Base-by-base conservation (phyloP, 1,140 invertebrate species). In the Cylas formicarius region DNA sequence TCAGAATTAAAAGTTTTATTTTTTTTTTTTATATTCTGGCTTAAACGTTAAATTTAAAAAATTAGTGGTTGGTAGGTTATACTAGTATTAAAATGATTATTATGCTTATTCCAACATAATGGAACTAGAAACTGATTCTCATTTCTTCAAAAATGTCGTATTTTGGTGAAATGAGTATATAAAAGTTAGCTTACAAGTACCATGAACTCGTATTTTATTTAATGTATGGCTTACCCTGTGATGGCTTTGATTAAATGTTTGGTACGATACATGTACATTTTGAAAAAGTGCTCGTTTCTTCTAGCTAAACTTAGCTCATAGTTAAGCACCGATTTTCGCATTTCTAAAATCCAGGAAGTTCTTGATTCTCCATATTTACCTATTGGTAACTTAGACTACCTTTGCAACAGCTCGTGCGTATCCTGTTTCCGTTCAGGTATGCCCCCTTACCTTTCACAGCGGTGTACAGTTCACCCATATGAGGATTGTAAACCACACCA, bases 401-500 rank as follows among this genome's bases (percentile, higher is more conserved):
- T 46, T 45, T 56, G 52, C 58, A 57, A 39, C 63, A 60, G 37
- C 62, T 71, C 2, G 63, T 63, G 32, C 53, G 46, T n/a, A 84
- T 77, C 19, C 53, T 66, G 47, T 75, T 62, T 5, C 77, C 82
- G 68, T 91, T 90, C 9, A 82, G 68, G 67, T 73, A 86, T 4
- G 87, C 83, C 3, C 86, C 87, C 57, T 74, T 61, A 0, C 83
- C 83, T 60, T 73, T 74, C 55, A 71, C 71, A 0, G 85, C 85
- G 6, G 78, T 77, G 54, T 77, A 91, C 47, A 85, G 71, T 57
- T 86, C 78, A 44, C 85, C 74, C 28, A 77, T 66, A 24, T 84
- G 68, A 2, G 87, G 84, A 68, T 87, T 86, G 56, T 81, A 90
- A 14, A 92, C 74, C 29, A 91, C 75, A 4, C 84, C 78, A 37